A percentile compares a stretch with the other conserved stretches of the same genome.
Evolutionary conservation across 1,140 invertebrate species (phyloP).

Genomic region (Armadillidium nasatum): DNA sequence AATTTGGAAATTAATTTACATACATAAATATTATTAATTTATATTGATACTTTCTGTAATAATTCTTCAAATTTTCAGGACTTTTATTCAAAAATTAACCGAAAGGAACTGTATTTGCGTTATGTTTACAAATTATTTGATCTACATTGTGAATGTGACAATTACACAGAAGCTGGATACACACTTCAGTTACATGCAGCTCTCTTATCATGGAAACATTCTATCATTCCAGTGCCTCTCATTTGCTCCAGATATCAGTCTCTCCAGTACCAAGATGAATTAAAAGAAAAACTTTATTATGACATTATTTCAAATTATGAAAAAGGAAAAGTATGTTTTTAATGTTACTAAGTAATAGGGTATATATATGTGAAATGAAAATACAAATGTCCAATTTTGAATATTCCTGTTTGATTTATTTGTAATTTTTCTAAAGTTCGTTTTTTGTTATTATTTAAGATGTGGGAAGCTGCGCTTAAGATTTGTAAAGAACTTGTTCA

Average conservation of each 20-base stretch:
- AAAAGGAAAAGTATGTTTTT: conserved; percentile 64
- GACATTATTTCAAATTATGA: conserved; percentile 84
- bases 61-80: conserved; percentile 55
- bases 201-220: conserved; percentile 75
- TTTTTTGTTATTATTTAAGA: conserved; percentile 52
- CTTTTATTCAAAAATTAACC: conserved; percentile 85
- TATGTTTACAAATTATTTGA: conserved; percentile 91
- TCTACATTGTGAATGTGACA: conserved; percentile 80
- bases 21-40: conserved; percentile 16
- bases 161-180: conserved; percentile 89
- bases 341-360: too few species aligned
- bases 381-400: too few species aligned
- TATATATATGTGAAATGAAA: too few species aligned
- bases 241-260: conserved; percentile 59
- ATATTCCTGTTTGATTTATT: too few species aligned
- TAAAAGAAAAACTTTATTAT: conserved; percentile 86
- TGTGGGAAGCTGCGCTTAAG: conserved; percentile 88
- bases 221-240: conserved; percentile 61
- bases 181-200: conserved; percentile 81
- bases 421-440: too few species aligned
- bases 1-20: background rate
- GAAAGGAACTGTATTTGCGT: conserved; percentile 91
- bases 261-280: conserved; percentile 71
- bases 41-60: conserved; percentile 21
- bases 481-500: conserved; percentile 79